These are phyloP conservation scores for Pseudolaguvia tuberculata DNA, from an alignment of 2,113 vertebrate species.

Conservation along the genomic window DNA sequence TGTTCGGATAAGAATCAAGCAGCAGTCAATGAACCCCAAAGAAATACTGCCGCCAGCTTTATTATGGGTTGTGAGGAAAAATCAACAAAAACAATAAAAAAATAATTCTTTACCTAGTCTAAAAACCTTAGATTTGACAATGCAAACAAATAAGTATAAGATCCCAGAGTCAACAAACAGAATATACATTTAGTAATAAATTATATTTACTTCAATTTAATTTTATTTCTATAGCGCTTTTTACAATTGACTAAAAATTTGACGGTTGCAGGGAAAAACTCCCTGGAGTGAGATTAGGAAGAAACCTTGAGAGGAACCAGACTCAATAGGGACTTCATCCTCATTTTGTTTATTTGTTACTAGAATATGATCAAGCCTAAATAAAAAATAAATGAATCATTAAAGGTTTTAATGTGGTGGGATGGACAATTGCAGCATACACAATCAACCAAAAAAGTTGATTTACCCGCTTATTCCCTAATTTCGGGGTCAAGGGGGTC, in stretches of 20 bases:
- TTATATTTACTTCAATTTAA: no score
- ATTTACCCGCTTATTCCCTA: no score
- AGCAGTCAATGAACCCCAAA: neutral
- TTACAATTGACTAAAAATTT: neutral
- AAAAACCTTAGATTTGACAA: neutral
- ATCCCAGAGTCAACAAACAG: neutral
- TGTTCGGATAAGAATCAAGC: neutral
- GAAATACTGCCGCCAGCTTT: neutral
- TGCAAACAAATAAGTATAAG: neutral
- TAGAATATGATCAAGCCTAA: neutral
- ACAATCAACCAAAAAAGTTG: no score
- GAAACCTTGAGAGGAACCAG: no score
- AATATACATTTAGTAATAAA: no score
- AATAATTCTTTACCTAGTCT: neutral
- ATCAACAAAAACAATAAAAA: neutral
- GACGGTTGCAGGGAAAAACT: no score
- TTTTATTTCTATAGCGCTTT: no score
- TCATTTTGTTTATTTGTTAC: neutral
- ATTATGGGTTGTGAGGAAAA: neutral
- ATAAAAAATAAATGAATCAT: neutral
- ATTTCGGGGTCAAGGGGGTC: no score
- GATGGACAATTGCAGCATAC: neutral
- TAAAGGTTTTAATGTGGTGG: neutral
- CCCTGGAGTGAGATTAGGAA: no score
- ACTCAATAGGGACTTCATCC: no score